Conservation (phyloP, 2,113 vertebrate species). For the Antennarius striatus region DNA sequence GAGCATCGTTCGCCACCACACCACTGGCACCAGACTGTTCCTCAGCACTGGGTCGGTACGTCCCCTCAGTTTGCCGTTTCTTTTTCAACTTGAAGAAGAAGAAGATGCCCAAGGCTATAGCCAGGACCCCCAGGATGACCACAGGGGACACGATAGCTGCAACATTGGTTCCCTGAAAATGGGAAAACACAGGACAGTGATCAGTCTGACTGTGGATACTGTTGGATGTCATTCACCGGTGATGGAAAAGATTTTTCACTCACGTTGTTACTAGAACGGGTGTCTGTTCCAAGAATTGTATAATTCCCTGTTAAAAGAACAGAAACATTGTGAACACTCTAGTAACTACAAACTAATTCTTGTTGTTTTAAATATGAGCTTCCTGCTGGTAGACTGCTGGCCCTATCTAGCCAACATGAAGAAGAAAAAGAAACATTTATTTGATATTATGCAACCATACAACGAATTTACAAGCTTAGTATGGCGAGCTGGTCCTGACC, state of each 20-base stretch:
- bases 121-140: constrained; percentile 75
- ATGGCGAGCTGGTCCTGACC: too few relatives aligned
- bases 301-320: constrained; percentile 52
- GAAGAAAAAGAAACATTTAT: too few relatives aligned
- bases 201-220: background rate
- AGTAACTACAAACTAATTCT: background rate
- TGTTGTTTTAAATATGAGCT: background rate
- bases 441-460: too few relatives aligned
- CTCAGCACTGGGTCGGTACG: constrained; percentile 88
- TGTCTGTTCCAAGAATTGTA: background rate
- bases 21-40: constrained; percentile 83
- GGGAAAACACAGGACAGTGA: background rate
- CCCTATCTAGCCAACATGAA: background rate
- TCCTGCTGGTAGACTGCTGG: background rate
- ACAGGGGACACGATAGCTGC: constrained; percentile 86
- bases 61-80: constrained; percentile 89
- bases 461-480: too few relatives aligned
- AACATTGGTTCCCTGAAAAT: constrained; percentile 59
- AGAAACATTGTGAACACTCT: background rate
- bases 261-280: constrained; percentile 26
- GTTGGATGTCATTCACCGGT: background rate
- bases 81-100: constrained; percentile 84
- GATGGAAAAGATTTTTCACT: constrained; percentile 26
- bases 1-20: constrained; percentile 76
- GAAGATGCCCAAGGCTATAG: constrained; percentile 69